These are phyloP conservation scores for Pseudomugil gertrudae DNA, from an alignment of 2,797 vertebrate species.

Conservation along the genomic window DNA sequence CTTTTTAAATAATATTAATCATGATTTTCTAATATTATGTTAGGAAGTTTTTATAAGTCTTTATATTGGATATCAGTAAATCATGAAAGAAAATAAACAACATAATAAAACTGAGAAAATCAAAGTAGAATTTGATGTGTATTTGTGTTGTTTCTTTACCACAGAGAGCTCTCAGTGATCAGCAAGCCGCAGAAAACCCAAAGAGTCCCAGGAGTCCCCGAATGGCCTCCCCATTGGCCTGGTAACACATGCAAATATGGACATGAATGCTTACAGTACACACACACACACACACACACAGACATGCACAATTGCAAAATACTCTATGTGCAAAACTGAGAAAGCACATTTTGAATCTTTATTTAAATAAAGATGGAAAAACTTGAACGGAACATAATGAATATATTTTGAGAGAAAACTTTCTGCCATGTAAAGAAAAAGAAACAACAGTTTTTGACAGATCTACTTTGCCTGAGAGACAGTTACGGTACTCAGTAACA, in stretches of 20 bases:
- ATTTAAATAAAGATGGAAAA: constrained; percentile 6
- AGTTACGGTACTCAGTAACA: constrained; percentile 32
- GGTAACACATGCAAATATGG: constrained; percentile 81
- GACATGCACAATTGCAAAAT: not conserved
- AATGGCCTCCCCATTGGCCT: constrained; percentile 89
- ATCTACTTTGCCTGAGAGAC: constrained; percentile 31
- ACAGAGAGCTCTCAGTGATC: constrained; percentile 91
- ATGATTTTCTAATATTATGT: too few relatives aligned
- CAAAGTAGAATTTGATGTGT: not conserved
- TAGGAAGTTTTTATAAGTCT: not conserved
- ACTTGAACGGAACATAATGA: not conserved
- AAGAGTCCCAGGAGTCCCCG: constrained; percentile 86
- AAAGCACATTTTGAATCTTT: constrained; percentile 1
- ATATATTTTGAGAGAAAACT: constrained; percentile 24
- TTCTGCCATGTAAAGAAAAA: not conserved
- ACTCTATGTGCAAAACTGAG: constrained; percentile 14
- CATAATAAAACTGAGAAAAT: not conserved
- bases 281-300: constrained; percentile 31
- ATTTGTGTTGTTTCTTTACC: constrained; percentile 30
- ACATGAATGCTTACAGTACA: constrained; percentile 33
- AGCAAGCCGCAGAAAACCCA: constrained; percentile 84
- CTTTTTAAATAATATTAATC: too few relatives aligned
- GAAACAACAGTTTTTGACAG: constrained; percentile 27
- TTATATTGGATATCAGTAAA: too few relatives aligned
- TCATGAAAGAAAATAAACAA: not conserved